These are phyloP conservation scores for Panulirus ornatus DNA, from an alignment of 1,140 invertebrate species.

Conservation along the genomic window DNA sequence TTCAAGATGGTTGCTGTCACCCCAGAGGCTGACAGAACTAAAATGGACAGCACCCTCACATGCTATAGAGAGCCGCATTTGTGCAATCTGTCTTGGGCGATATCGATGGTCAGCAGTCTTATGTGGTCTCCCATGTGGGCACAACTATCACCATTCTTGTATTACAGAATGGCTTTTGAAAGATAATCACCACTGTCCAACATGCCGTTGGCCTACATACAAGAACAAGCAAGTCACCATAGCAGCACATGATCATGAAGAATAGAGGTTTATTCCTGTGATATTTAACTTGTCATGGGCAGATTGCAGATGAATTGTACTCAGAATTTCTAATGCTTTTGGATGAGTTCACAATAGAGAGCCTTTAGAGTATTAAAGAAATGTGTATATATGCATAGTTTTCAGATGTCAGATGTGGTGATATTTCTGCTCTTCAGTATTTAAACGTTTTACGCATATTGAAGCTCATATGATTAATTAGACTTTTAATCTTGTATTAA, in stretches of 20 bases:
- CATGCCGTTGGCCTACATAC: conserved; percentile 64
- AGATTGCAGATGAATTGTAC: neutral
- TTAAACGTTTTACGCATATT: no score
- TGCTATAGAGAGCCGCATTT: conserved; percentile 64
- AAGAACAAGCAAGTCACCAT: conserved; percentile 23
- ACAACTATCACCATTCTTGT: conserved; percentile 63
- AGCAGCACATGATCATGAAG: conserved; percentile 44
- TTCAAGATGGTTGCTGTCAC: conserved; percentile 58
- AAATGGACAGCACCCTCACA: conserved; percentile 62
- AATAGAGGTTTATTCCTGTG: conserved; percentile 1
- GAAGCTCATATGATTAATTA: no score
- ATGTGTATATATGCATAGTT: neutral
- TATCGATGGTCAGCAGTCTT: conserved; percentile 64
- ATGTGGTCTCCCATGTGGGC: conserved; percentile 64
- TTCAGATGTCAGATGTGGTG: no score
- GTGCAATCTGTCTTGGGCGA: conserved; percentile 62
- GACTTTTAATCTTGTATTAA: no score
- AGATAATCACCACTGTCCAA: conserved; percentile 67
- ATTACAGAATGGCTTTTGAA: conserved; percentile 66
- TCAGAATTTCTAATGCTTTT: neutral
- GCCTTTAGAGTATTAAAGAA: neutral
- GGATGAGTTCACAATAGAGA: neutral
- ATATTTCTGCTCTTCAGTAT: no score
- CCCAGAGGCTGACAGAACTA: conserved; percentile 62
- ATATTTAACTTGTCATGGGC: neutral